Percentiles rank a stretch among this genome's conserved stretches.
Conservation (phyloP, 2,888 invertebrate species). For the Meloe dianella region DNA sequence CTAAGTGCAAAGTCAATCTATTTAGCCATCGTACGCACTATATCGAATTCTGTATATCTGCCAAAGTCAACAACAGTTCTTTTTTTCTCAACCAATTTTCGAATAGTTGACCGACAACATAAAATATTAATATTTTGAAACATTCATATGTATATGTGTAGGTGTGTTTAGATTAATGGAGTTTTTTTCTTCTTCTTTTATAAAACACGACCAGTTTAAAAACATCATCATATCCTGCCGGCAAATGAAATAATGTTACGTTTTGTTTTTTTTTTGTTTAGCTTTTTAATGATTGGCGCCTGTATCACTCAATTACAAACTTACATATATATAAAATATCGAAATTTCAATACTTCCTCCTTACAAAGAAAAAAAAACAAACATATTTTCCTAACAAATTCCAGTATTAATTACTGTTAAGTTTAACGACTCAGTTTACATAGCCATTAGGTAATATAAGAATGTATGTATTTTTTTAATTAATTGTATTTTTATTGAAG, state of each 20-base stretch:
- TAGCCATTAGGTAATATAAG: neutral
- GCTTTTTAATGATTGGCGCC: neutral
- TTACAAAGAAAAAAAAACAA: neutral
- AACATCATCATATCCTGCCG: neutral
- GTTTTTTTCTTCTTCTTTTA: neutral
- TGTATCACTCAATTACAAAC: neutral
- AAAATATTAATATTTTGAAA: conserved; percentile 1
- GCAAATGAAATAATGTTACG: neutral
- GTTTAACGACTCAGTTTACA: conserved; percentile 10
- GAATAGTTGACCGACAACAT: neutral
- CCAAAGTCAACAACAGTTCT: neutral
- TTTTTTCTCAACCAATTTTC: neutral
- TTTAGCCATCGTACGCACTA: no score
- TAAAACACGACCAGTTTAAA: neutral
- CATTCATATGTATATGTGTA: neutral
- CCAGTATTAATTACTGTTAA: conserved; percentile 6
- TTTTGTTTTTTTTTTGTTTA: neutral
- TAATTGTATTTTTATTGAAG: neutral
- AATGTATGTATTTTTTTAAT: neutral
- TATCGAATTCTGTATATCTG: neutral
- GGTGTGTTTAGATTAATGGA: conserved; percentile 1
- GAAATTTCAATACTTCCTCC: neutral
- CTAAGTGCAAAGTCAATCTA: no score
- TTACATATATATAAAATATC: neutral
- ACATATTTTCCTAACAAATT: neutral